Percentiles rank a stretch among this genome's conserved stretches.
These are phyloP conservation scores for Neocrepidodera transversa DNA, from an alignment of 2,888 invertebrate species.

Conservation along the genomic window DNA sequence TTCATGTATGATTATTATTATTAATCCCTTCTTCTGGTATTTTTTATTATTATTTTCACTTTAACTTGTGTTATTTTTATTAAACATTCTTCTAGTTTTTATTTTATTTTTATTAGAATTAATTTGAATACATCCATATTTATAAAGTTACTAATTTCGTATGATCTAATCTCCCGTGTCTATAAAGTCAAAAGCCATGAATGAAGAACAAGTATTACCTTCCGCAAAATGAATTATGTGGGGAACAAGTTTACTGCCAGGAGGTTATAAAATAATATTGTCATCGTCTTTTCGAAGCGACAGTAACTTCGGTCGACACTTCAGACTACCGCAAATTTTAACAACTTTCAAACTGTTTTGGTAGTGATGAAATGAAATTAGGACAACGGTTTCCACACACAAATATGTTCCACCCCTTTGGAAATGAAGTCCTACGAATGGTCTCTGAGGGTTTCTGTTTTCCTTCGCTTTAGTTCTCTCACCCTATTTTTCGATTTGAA, in stretches of 20 bases:
- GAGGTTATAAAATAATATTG: conserved; percentile 15
- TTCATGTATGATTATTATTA: too few species aligned
- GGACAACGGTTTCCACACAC: conserved; percentile 9
- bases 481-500: not conserved
- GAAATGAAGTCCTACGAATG: conserved; percentile 6
- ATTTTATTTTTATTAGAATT: too few species aligned
- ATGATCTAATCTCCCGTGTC: too few species aligned
- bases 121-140: too few species aligned
- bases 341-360: conserved; percentile 17
- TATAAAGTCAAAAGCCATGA: conserved; percentile 14
- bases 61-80: too few species aligned
- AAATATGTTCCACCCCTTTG: not conserved
- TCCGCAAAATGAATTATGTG: conserved; percentile 15
- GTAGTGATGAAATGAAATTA: conserved; percentile 17
- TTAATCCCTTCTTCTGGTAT: too few species aligned
- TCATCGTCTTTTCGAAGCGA: conserved; percentile 15
- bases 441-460: not conserved
- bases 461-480: not conserved
- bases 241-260: conserved; percentile 12
- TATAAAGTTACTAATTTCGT: too few species aligned
- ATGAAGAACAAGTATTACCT: conserved; percentile 15
- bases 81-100: too few species aligned
- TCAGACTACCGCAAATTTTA: conserved; percentile 16
- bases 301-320: conserved; percentile 4
- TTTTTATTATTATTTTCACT: too few species aligned